Conservation (phyloP, 2,797 vertebrate genomes). For the Malurus splendens region DNA sequence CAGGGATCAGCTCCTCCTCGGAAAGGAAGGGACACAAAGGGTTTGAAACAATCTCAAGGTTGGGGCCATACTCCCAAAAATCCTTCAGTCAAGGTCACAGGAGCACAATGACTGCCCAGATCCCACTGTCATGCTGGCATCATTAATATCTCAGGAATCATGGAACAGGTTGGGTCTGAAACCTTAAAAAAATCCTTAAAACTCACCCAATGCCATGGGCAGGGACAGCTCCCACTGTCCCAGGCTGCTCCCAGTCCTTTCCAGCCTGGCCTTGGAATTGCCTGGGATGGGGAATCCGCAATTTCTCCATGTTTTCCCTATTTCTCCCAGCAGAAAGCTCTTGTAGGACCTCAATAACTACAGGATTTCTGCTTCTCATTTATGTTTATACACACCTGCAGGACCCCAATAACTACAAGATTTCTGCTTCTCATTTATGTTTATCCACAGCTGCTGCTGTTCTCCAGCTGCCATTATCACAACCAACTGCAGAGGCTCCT, state of each 20-base stretch:
- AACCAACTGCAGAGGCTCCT: background rate
- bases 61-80: background rate
- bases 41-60: background rate
- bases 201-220: too few species aligned
- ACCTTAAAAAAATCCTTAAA: too few species aligned
- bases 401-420: background rate
- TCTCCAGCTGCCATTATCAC: background rate
- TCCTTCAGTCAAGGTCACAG: background rate
- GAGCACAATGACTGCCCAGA: background rate
- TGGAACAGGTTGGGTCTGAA: background rate
- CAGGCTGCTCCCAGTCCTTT: background rate
- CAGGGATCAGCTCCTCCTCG: conserved; percentile 67
- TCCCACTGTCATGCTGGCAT: background rate
- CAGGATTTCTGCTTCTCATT: background rate
- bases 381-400: background rate
- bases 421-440: background rate
- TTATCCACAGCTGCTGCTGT: background rate
- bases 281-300: background rate
- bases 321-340: background rate
- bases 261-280: background rate
- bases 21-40: background rate
- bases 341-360: background rate
- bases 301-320: background rate
- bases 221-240: background rate
- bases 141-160: too few species aligned